Conservation (phyloP, 2,797 vertebrate species). For the Molossus molossus region DNA sequence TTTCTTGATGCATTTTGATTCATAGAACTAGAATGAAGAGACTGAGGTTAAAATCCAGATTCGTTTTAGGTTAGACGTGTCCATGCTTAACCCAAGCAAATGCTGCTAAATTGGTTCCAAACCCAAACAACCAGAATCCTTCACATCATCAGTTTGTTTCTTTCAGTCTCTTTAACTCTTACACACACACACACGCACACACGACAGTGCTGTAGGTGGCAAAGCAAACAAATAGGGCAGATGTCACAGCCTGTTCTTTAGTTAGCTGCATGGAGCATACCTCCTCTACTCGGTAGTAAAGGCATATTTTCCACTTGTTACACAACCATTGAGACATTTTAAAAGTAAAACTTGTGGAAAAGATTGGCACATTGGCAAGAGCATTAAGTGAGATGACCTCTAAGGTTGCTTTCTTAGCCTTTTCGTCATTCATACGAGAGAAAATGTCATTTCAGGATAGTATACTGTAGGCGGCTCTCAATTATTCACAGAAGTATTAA, state of each 20-base stretch:
- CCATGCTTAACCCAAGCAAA: not conserved
- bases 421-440: conserved; percentile 37
- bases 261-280: not conserved
- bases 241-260: conserved; percentile 62
- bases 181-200: not conserved
- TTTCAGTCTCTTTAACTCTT: not conserved
- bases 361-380: conserved; percentile 52
- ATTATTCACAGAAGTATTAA: conserved; percentile 47
- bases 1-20: not conserved
- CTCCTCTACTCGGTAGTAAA: conserved; percentile 40
- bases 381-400: conserved; percentile 64
- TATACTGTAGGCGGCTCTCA: conserved; percentile 33
- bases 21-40: not conserved
- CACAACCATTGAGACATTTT: conserved; percentile 58
- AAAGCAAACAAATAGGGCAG: conserved; percentile 58
- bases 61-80: not conserved
- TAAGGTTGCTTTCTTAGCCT: conserved; percentile 60
- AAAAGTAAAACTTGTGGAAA: conserved; percentile 68
- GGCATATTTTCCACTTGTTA: conserved; percentile 71
- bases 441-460: conserved; percentile 67
- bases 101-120: not conserved
- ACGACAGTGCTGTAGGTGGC: not conserved
- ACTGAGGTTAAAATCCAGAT: not conserved
- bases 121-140: not conserved
- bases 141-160: not conserved